Evolutionary conservation across 2,113 vertebrate species (phyloP), one percentile per base, ranked within the genome.

Genomic region (Cathartes aura): DNA sequence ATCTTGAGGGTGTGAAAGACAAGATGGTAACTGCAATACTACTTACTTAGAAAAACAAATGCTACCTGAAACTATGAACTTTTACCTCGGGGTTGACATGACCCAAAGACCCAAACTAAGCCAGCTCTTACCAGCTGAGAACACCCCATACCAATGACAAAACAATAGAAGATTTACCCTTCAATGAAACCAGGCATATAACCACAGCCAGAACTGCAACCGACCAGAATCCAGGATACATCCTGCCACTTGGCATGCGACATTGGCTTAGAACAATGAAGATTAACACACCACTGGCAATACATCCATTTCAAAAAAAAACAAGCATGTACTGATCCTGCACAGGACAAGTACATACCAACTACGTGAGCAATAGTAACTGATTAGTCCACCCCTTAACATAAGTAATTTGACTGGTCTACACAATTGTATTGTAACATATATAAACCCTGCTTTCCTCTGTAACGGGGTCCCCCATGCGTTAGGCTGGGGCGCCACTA

Each of bases 171-270:
- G 24, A 27, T 45, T 36, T 22, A 59, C 17, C 26, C 14, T 74
- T 58, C 34, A 38, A 5, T 40, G 24, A 40, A 45, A n/a, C 12
- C 12, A 21, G 55, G 23, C 12, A n/a, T 16, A 29, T 32, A 82
- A 26, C 14, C 32, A 66, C 1, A 4, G 36, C 8, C 38, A 75
- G 53, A 90, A 45, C 9, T 0, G 0, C 15, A 34, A 34, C 5
- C 2, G 0, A 17, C 10, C 11, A 52, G 29, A 52, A 68, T 30
- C 19, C 55, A 70, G 6, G 15, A 47, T 14, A 71, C 38, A 18
- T 8, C 15, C 22, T 4, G 1, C 4, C n/a, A 48, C 14, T 4
- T 17, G 21, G 32, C 48, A 36, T 1, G 1, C n/a, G 14, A 66
- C 8, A 40, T 30, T 1, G 3, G 21, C 17, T 47, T 47, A 58